Percentiles rank a stretch among this genome's conserved stretches.
Evolutionary conservation across 2,113 vertebrate species (phyloP).

Genomic region (Erythrolamprus reginae): DNA sequence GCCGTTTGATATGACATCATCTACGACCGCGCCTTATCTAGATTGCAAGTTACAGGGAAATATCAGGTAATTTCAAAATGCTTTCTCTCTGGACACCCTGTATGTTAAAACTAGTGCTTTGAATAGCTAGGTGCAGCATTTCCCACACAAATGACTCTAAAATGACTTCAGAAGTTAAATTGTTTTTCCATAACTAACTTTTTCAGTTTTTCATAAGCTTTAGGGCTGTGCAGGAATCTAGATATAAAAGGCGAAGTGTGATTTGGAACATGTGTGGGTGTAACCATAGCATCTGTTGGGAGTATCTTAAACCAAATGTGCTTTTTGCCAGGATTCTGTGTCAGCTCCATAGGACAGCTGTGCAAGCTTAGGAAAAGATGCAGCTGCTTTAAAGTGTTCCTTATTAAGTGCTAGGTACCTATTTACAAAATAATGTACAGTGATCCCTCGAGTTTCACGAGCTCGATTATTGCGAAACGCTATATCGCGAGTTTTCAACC

Average conservation of each 20-base stretch:
- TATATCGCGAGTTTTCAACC: too few relatives aligned
- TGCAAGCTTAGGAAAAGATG: not conserved
- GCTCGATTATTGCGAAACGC: too few relatives aligned
- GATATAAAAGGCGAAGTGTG: not conserved
- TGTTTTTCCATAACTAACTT: not conserved
- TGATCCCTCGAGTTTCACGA: too few relatives aligned
- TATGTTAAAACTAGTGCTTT: conserved; percentile 47
- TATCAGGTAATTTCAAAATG: too few relatives aligned
- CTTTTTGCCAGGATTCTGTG: not conserved
- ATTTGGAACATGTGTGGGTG: not conserved
- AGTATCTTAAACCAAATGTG: not conserved
- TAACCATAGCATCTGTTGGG: not conserved
- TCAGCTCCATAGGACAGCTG: not conserved
- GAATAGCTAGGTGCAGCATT: conserved; percentile 43
- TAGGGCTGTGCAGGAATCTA: not conserved
- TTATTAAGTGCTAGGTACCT: not conserved
- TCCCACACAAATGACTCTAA: conserved; percentile 48
- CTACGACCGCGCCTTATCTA: too few relatives aligned
- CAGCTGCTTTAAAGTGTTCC: not conserved
- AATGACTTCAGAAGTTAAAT: conserved; percentile 29
- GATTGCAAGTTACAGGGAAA: too few relatives aligned
- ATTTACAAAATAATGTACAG: not conserved
- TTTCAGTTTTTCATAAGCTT: not conserved
- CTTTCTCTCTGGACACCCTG: too few relatives aligned
- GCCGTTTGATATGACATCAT: too few relatives aligned